Percentiles rank a stretch among this genome's conserved stretches.
These are phyloP conservation scores for Willowsia nigromaculata DNA, from an alignment of 2,888 invertebrate species.

Conservation along the genomic window DNA sequence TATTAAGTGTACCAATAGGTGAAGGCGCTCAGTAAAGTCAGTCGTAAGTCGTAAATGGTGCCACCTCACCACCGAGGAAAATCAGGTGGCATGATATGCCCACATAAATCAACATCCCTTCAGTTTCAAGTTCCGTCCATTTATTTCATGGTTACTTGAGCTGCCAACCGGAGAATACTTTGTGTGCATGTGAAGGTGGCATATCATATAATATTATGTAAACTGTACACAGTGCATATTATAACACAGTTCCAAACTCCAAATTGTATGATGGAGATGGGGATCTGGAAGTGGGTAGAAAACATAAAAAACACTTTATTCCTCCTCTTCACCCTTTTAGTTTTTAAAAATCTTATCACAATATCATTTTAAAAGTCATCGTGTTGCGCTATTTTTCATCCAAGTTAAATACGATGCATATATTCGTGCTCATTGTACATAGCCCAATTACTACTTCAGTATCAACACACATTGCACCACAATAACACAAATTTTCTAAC, in stretches of 20 bases:
- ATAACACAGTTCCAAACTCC: neutral
- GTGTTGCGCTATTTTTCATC: neutral
- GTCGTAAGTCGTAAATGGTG: conserved; percentile 44
- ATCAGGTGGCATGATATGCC: conserved; percentile 76
- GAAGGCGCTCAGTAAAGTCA: neutral
- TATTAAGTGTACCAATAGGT: neutral
- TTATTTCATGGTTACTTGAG: conserved; percentile 63
- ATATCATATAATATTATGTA: neutral
- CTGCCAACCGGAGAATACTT: conserved; percentile 29
- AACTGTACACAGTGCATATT: neutral
- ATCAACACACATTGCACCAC: neutral
- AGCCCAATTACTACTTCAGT: neutral
- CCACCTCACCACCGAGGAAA: conserved; percentile 73
- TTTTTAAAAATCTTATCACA: conserved; percentile 2
- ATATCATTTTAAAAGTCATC: conserved; percentile 8
- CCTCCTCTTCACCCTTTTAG: neutral
- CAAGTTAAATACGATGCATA: neutral
- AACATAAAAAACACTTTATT: neutral
- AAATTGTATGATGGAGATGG: no score
- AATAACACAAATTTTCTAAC: neutral
- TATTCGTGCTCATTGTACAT: neutral
- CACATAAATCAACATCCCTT: conserved; percentile 78
- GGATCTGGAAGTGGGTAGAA: no score
- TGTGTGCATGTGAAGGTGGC: neutral
- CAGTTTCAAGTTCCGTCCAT: conserved; percentile 60